A percentile compares a stretch with the other conserved stretches of the same genome.
Conservation (phyloP, 2,888 invertebrate genomes). For the Platycnemis pennipes region DNA sequence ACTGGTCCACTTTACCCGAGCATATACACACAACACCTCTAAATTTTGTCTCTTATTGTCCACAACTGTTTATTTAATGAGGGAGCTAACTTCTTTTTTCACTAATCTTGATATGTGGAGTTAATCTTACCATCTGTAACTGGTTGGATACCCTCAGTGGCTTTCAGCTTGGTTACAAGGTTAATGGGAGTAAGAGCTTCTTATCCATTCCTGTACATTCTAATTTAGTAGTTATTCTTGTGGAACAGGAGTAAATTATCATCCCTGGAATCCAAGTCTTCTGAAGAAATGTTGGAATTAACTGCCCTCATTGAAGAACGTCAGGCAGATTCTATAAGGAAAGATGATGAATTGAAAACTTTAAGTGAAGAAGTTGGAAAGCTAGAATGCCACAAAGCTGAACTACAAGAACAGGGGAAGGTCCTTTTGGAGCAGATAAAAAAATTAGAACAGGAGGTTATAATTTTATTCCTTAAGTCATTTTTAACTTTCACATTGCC, state of each 20-base stretch:
- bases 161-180: too few relatives aligned
- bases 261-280: background rate
- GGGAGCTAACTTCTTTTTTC: too few relatives aligned
- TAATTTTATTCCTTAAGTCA: background rate
- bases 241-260: background rate
- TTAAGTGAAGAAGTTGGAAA: background rate
- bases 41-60: too few relatives aligned
- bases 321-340: background rate
- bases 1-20: too few relatives aligned
- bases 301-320: conserved; percentile 32
- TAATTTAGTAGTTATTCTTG: background rate
- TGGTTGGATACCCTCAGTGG: too few relatives aligned
- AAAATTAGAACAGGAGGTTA: conserved; percentile 42
- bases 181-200: too few relatives aligned
- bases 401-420: conserved; percentile 25
- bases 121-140: too few relatives aligned
- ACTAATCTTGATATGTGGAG: too few relatives aligned
- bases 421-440: background rate
- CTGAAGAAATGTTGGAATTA: background rate
- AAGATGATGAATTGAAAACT: conserved; percentile 35
- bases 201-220: too few relatives aligned
- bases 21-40: too few relatives aligned
- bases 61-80: too few relatives aligned
- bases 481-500: background rate
- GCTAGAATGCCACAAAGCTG: background rate